Conservation (phyloP, 2,797 vertebrate genomes). For the Microhierax caerulescens region DNA sequence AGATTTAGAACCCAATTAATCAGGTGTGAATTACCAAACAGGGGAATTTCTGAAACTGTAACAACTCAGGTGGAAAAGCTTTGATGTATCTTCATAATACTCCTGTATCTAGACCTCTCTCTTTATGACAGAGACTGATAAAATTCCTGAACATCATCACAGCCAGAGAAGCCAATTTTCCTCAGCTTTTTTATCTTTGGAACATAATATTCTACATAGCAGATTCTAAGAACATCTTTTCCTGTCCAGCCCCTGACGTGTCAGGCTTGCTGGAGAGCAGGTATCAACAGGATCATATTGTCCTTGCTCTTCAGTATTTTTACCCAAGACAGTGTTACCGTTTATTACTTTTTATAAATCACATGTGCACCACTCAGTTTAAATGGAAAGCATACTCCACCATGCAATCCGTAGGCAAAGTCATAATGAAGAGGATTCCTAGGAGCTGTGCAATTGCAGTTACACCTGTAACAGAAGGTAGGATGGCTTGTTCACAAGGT, state of each 20-base stretch:
- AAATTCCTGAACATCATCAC: not conserved
- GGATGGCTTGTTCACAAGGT: not conserved
- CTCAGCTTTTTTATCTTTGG: not conserved
- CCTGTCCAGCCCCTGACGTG: not conserved
- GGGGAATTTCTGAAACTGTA: not conserved
- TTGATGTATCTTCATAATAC: not conserved
- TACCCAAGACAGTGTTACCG: fast-evolving
- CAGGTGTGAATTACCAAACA: not conserved
- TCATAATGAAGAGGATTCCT: not conserved
- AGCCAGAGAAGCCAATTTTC: not conserved
- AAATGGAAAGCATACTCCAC: not conserved
- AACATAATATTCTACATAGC: not conserved
- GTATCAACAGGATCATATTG: not conserved
- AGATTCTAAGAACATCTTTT: not conserved
- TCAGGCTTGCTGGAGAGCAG: not conserved
- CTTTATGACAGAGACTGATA: not conserved
- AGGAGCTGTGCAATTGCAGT: not conserved
- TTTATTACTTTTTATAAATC: not conserved
- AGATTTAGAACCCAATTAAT: not conserved
- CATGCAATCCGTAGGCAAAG: not conserved
- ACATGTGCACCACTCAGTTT: not conserved
- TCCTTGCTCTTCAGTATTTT: not conserved
- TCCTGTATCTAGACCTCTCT: not conserved
- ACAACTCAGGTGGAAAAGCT: not conserved
- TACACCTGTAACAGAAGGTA: not conserved